These are phyloP conservation scores for Hybognathus amarus DNA, from an alignment of 2,797 vertebrate genomes.

Conservation along the genomic window DNA sequence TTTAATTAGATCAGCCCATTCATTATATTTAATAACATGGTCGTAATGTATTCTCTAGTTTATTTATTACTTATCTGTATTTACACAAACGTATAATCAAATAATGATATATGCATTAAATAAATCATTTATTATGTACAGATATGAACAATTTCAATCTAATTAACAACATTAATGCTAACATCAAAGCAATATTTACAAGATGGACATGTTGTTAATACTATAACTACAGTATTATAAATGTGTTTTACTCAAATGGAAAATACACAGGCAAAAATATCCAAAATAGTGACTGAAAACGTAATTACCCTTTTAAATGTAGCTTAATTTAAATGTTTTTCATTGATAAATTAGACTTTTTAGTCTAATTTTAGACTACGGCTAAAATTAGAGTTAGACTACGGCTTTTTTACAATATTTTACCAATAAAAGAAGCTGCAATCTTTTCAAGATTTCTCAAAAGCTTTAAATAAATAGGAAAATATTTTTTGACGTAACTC, in stretches of 20 bases:
- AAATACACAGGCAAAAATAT: background rate
- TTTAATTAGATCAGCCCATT: background rate
- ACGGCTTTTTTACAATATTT: background rate
- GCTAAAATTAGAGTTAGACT: too few species aligned
- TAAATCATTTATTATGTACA: conserved; percentile 25
- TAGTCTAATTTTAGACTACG: too few species aligned
- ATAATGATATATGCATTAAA: conserved; percentile 18
- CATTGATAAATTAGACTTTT: background rate
- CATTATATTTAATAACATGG: background rate
- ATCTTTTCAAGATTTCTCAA: background rate
- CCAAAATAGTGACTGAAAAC: background rate
- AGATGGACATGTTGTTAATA: background rate
- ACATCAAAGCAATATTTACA: background rate
- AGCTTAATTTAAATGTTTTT: background rate
- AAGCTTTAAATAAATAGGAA: conserved; percentile 10
- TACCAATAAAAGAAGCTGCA: background rate
- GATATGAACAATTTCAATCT: background rate
- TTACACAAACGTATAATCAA: background rate
- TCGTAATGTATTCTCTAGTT: background rate
- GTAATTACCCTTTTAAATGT: background rate
- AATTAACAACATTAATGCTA: conserved; percentile 9
- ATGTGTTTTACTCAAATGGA: background rate
- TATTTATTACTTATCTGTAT: background rate
- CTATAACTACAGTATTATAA: background rate
- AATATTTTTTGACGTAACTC: background rate